Evolutionary conservation across 2,797 vertebrate species (phyloP).

Genomic region (Aeoliscus strigatus): DNA sequence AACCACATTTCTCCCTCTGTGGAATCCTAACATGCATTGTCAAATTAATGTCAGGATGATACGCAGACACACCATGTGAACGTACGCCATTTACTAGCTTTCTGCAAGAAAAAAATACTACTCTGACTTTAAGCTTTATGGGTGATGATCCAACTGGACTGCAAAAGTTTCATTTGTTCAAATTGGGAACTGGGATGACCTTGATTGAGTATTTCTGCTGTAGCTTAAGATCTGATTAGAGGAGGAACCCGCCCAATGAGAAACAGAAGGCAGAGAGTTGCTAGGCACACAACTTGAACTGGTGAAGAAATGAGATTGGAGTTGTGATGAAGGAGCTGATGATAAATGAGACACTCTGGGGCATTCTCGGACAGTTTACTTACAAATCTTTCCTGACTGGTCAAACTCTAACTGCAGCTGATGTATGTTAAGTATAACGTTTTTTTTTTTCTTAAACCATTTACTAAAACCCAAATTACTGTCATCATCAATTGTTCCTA

Average conservation of each 20-base stretch:
- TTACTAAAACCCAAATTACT: slow-evolving; percentile 42
- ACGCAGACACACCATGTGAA: slow-evolving; percentile 39
- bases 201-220: slow-evolving; percentile 38
- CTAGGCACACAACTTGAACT: slow-evolving; percentile 25
- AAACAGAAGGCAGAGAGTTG: slow-evolving; percentile 53
- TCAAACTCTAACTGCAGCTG: slow-evolving; percentile 15
- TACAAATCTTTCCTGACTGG: slow-evolving; percentile 28
- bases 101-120: slow-evolving; percentile 35
- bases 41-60: slow-evolving; percentile 60
- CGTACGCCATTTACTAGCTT: slow-evolving; percentile 46
- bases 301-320: slow-evolving; percentile 28
- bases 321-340: slow-evolving; percentile 29
- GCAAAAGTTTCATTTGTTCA: slow-evolving; percentile 19
- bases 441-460: slow-evolving; percentile 29
- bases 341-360: slow-evolving; percentile 25
- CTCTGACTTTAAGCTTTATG: slow-evolving; percentile 34
- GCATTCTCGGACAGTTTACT: slow-evolving; percentile 29
- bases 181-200: slow-evolving; percentile 35
- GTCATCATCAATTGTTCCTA: slow-evolving; percentile 46
- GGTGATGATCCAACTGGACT: slow-evolving; percentile 34
- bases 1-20: slow-evolving; percentile 70
- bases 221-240: slow-evolving; percentile 39
- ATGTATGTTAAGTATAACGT: slow-evolving; percentile 37
- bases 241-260: slow-evolving; percentile 40
- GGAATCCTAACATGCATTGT: slow-evolving; percentile 60